Conservation (phyloP, 2,888 invertebrate genomes). For the Apamea crenata region DNA sequence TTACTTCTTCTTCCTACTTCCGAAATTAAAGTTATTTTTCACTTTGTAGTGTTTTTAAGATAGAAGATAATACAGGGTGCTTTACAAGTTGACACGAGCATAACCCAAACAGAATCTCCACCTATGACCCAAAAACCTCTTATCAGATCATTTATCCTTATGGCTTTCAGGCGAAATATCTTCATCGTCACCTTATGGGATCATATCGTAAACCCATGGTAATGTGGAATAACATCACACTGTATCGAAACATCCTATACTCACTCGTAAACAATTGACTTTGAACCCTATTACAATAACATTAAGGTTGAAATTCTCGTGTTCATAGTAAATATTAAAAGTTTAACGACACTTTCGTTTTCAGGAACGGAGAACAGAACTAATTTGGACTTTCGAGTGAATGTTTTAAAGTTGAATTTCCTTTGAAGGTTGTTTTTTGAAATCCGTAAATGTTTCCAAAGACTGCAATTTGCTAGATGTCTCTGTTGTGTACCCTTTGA, state of each 20-base stretch:
- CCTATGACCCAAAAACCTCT: background rate
- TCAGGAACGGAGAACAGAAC: constrained; percentile 22
- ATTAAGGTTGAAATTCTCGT: background rate
- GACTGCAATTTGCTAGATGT: constrained; percentile 58
- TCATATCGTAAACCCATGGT: constrained; percentile 59
- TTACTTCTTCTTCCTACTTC: no score
- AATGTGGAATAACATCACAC: background rate
- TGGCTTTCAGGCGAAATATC: constrained; percentile 16
- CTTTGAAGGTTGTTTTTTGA: constrained; percentile 14
- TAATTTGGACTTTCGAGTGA: background rate
- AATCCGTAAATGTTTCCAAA: constrained; percentile 50
- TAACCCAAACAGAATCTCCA: background rate
- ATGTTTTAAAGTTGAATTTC: background rate
- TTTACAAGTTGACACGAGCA: background rate
- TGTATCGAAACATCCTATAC: constrained; percentile 32
- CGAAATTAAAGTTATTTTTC: no score
- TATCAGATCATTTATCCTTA: constrained; percentile 7
- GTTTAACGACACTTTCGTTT: constrained; percentile 63
- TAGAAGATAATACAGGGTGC: no score
- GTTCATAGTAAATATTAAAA: constrained; percentile 43
- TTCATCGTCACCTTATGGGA: constrained; percentile 7
- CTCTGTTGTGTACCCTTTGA: constrained; percentile 46
- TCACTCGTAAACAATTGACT: background rate
- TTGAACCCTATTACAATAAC: accelerated
- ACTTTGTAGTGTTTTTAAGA: no score